Percentiles rank a stretch among this genome's conserved stretches.
phyloP scores from a whole-genome alignment of 2,888 invertebrate species.

The Philereme transversata region DNA sequence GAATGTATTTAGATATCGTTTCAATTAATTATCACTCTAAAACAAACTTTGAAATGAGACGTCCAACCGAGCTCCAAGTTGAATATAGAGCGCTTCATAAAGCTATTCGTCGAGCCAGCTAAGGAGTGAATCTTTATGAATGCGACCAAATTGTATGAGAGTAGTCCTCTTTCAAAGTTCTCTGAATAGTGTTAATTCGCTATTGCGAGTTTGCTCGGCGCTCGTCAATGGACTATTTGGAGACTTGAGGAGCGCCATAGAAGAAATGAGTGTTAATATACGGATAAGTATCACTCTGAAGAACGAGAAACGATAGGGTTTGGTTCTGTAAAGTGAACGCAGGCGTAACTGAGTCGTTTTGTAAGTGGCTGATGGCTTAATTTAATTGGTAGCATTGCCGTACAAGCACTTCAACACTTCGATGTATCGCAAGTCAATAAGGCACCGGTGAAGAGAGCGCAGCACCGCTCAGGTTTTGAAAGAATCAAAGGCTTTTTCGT shows the following conservation, averaged over 20 bases:
- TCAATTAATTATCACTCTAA: conserved; percentile 8
- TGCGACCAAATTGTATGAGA: conserved; percentile 84
- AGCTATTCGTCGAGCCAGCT: conserved; percentile 75
- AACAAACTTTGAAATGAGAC: conserved; percentile 52
- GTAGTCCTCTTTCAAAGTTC: conserved; percentile 83
- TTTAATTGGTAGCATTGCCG: too few species aligned
- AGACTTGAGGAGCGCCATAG: conserved; percentile 64
- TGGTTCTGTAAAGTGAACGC: too few species aligned
- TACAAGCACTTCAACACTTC: too few species aligned
- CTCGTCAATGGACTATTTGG: conserved; percentile 82
- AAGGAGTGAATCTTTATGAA: conserved; percentile 83
- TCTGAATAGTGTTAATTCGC: conserved; percentile 84
- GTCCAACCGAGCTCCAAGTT: conserved; percentile 55
- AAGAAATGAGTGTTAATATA: background rate
- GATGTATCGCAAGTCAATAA: too few species aligned
- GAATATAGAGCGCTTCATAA: conserved; percentile 75
- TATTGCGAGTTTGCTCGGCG: conserved; percentile 81
- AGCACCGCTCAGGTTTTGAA: too few species aligned
- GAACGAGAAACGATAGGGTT: too few species aligned
- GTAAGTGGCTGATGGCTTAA: too few species aligned
- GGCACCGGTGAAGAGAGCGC: too few species aligned
- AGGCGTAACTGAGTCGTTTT: too few species aligned
- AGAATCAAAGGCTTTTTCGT: too few species aligned
- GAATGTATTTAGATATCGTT: background rate
- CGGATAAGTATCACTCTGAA: background rate